These are phyloP conservation scores for Troilus luridus DNA, from an alignment of 2,888 invertebrate genomes.

Conservation along the genomic window DNA sequence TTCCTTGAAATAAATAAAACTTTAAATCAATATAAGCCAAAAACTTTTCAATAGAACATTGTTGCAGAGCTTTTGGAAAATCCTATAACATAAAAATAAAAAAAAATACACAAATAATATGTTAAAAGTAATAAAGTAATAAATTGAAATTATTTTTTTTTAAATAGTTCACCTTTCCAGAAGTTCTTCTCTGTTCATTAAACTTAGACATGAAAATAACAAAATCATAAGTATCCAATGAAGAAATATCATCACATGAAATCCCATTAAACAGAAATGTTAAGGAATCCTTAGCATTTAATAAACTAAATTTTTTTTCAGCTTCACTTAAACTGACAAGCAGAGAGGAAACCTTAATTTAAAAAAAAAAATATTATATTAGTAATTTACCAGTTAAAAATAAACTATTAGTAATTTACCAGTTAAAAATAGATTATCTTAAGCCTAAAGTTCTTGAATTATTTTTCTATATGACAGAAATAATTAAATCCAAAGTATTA, in stretches of 20 bases:
- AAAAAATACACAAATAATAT: neutral
- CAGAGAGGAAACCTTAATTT: slow-evolving; percentile 28
- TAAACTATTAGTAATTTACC: neutral
- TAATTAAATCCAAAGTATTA: neutral
- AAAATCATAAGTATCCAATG: slow-evolving; percentile 60
- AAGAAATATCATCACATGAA: slow-evolving; percentile 60
- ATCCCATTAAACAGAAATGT: slow-evolving; percentile 59
- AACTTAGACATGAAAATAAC: slow-evolving; percentile 61
- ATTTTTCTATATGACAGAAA: neutral
- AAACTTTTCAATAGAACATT: slow-evolving; percentile 64
- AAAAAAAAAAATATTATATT: neutral
- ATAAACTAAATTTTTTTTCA: slow-evolving; percentile 29
- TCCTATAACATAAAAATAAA: neutral
- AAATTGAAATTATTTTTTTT: neutral
- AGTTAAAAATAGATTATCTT: neutral
- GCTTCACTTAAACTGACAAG: neutral
- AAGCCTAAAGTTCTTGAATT: neutral
- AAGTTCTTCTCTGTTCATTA: slow-evolving; percentile 49
- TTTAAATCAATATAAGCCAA: slow-evolving; percentile 64
- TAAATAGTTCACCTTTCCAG: slow-evolving; percentile 53
- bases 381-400: neutral
- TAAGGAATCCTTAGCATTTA: neutral
- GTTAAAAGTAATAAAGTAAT: neutral
- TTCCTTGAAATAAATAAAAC: slow-evolving; percentile 60
- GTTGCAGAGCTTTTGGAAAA: slow-evolving; percentile 65